phyloP scores from a whole-genome alignment of 1,140 invertebrate genomes.

The Ceratina japonica region DNA sequence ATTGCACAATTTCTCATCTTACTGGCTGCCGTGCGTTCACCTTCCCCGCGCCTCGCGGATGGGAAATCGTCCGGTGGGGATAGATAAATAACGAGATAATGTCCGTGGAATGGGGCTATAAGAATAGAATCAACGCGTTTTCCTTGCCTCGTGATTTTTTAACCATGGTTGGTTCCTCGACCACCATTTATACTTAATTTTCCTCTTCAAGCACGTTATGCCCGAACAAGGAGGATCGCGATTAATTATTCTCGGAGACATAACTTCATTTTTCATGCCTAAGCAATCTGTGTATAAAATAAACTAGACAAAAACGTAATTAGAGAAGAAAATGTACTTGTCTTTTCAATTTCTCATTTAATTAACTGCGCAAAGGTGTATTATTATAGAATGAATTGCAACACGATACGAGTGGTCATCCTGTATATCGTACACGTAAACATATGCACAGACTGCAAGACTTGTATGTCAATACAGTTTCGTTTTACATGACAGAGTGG shows the following conservation, averaged over 20 bases:
- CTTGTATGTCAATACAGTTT: conserved; percentile 17
- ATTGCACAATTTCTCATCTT: conserved; percentile 54
- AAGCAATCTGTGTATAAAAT: too few relatives aligned
- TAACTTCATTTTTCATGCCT: too few relatives aligned
- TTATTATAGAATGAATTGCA: background rate
- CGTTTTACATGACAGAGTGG: conserved; percentile 24
- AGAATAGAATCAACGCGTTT: conserved; percentile 50
- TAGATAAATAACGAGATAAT: conserved; percentile 56
- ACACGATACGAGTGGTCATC: background rate
- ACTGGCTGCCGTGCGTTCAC: conserved; percentile 9
- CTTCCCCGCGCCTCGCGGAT: background rate
- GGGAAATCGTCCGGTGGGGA: conserved; percentile 21
- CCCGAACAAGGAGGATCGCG: too few relatives aligned
- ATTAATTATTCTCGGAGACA: too few relatives aligned
- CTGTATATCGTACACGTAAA: background rate
- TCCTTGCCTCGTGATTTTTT: conserved; percentile 34
- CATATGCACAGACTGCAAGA: background rate
- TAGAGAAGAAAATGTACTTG: too few relatives aligned
- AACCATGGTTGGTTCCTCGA: background rate
- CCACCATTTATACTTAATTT: background rate
- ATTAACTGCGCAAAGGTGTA: conserved; percentile 23
- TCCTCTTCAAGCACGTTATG: background rate
- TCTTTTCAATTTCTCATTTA: conserved; percentile 12
- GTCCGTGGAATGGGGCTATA: conserved; percentile 24
- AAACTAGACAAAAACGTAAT: too few relatives aligned